phyloP scores from a whole-genome alignment of 2,888 invertebrate genomes.

The Cephonodes hylas region DNA sequence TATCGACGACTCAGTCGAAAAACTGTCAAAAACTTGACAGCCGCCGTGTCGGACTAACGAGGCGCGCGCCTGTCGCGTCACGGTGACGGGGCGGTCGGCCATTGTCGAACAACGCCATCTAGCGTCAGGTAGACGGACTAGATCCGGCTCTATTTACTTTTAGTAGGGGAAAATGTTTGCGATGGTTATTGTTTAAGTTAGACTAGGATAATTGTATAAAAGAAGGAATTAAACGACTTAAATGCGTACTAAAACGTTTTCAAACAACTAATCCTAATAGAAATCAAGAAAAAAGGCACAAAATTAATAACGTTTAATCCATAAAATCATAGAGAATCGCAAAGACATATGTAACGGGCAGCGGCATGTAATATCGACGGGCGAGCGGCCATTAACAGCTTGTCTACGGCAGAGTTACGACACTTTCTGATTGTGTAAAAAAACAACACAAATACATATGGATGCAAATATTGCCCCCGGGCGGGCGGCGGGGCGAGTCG shows the following conservation, averaged over 20 bases:
- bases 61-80: constrained; percentile 59
- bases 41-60: constrained; percentile 78
- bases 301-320: too few relatives aligned
- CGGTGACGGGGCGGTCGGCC: constrained; percentile 56
- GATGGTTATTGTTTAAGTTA: too few relatives aligned
- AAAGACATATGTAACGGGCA: neutral
- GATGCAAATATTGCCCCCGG: constrained; percentile 74
- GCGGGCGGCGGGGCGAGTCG: constrained; percentile 56
- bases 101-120: constrained; percentile 60
- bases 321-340: neutral
- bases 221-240: too few relatives aligned
- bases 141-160: neutral
- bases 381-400: constrained; percentile 26
- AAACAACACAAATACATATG: constrained; percentile 62
- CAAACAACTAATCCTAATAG: too few relatives aligned
- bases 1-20: constrained; percentile 80
- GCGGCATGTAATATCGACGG: neutral
- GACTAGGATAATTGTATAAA: too few relatives aligned
- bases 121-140: constrained; percentile 51
- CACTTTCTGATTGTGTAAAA: constrained; percentile 21
- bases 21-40: constrained; percentile 79
- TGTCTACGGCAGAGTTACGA: constrained; percentile 39
- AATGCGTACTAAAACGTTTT: too few relatives aligned
- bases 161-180: neutral
- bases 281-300: too few relatives aligned